Evolutionary conservation across 2,797 vertebrate genomes (phyloP).

Genomic region (Cygnus olor): DNA sequence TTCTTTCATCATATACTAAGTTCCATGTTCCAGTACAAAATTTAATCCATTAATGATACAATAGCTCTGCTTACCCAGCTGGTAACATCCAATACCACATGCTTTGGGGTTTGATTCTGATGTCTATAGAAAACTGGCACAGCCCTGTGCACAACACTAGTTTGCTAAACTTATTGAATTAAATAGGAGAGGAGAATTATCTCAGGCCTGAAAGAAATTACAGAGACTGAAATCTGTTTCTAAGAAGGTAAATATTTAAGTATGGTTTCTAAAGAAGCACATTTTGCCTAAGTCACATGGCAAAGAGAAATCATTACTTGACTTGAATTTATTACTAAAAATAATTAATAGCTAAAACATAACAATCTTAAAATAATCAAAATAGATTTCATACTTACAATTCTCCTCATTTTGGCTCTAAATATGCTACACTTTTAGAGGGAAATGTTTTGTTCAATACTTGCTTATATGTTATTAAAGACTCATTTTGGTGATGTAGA

Average conservation of each 20-base stretch:
- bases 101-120: neutral
- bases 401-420: neutral
- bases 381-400: neutral
- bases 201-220: neutral
- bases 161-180: neutral
- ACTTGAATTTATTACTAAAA: neutral
- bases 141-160: neutral
- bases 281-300: neutral
- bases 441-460: neutral
- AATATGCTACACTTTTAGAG: neutral
- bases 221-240: neutral
- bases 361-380: neutral
- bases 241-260: neutral
- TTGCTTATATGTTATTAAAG: neutral
- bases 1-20: neutral
- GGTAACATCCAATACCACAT: neutral
- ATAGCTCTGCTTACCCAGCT: neutral
- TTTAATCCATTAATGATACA: neutral
- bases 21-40: neutral
- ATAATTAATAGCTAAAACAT: neutral
- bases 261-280: neutral
- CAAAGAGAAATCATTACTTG: neutral
- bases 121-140: neutral
- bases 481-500: neutral
- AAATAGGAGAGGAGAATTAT: neutral